phyloP scores from a whole-genome alignment of 30 jellyfish, hydroid and myxozoan genomes.

The Pseudorhiza aurosa region DNA sequence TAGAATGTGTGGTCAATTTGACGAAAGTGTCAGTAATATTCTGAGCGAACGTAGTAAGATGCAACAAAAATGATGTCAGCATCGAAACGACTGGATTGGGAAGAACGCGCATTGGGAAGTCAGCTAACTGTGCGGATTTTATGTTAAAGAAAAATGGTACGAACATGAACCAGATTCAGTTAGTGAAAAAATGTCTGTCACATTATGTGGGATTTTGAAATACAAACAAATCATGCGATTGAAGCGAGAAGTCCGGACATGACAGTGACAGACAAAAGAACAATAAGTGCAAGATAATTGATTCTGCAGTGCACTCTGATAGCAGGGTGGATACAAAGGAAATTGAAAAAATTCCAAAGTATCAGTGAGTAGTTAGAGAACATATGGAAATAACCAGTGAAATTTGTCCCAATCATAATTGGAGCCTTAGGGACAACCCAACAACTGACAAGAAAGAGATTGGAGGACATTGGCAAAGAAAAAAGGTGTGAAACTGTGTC shows the following conservation, averaged over 20 bases:
- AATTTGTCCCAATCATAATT: background rate
- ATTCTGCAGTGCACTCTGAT: too few species aligned
- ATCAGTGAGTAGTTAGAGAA: background rate
- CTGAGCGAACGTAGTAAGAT: too few species aligned
- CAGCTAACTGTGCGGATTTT: slow-evolving; percentile 12
- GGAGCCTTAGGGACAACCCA: background rate
- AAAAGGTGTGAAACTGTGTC: background rate
- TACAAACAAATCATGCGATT: background rate
- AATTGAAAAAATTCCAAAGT: background rate
- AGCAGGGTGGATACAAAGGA: slow-evolving; percentile 5
- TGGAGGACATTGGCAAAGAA: background rate
- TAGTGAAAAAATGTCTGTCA: slow-evolving; percentile 18
- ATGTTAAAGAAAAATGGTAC: background rate
- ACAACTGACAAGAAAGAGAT: background rate
- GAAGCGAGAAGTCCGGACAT: background rate
- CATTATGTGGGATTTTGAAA: slow-evolving; percentile 32
- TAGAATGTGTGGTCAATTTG: too few species aligned
- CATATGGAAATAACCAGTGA: background rate
- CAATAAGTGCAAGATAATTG: too few species aligned
- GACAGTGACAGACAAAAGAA: too few species aligned
- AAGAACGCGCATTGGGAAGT: slow-evolving; percentile 25
- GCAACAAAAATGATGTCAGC: too few species aligned
- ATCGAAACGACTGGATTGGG: too few species aligned
- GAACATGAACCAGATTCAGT: slow-evolving; percentile 29
- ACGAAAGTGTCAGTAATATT: too few species aligned